Conservation (phyloP, 2,797 vertebrate genomes). For the Fratercula arctica region DNA sequence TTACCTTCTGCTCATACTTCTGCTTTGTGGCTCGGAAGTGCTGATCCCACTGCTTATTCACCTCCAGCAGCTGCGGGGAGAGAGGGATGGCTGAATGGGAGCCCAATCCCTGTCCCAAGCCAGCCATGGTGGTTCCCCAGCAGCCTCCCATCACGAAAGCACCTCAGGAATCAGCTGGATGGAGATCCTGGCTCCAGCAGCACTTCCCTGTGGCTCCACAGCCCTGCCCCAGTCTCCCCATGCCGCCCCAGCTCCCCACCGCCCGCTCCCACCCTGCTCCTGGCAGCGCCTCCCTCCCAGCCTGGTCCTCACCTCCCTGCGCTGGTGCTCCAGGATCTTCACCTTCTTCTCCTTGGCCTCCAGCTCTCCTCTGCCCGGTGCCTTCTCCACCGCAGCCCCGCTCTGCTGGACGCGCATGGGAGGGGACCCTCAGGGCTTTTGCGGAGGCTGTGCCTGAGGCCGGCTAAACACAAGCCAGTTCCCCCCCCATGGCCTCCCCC, state of each 20-base stretch:
- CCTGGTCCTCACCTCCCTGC: conserved; percentile 88
- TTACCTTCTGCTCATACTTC: conserved; percentile 98
- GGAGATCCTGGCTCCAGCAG: background rate
- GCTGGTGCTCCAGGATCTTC: conserved; percentile 96
- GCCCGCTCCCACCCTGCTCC: background rate
- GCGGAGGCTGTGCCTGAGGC: conserved; percentile 7
- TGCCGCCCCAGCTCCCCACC: background rate
- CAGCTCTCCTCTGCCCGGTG: conserved; percentile 59
- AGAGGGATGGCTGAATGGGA: conserved; percentile 20
- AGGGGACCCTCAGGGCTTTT: conserved; percentile 33
- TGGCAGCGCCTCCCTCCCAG: background rate
- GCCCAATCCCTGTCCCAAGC: background rate
- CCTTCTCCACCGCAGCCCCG: conserved; percentile 55
- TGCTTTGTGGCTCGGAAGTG: conserved; percentile 98
- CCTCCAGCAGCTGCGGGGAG: conserved; percentile 89
- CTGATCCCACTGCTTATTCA: conserved; percentile 99
- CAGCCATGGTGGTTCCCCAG: background rate
- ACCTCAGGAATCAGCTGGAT: background rate
- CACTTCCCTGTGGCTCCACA: background rate
- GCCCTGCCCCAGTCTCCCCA: background rate
- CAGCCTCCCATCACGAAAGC: background rate
- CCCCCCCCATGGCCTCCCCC: background rate
- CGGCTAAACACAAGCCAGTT: background rate
- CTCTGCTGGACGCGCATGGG: conserved; percentile 65
- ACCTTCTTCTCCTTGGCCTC: conserved; percentile 90